Conservation (phyloP, 2,888 invertebrate species). For the Pocota personata region DNA sequence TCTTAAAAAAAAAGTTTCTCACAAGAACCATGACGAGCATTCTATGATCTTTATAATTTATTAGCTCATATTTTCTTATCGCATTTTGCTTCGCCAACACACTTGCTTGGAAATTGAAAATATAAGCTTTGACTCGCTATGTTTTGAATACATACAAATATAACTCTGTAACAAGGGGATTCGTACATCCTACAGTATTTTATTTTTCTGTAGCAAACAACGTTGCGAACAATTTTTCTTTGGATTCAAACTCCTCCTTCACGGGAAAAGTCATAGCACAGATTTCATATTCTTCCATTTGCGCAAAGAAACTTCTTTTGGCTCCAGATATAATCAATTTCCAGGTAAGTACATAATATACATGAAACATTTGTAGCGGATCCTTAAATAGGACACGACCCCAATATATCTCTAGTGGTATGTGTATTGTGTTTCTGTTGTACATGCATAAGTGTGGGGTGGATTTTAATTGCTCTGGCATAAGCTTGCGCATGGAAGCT, state of each 20-base stretch:
- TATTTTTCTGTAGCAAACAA: slow-evolving; percentile 13
- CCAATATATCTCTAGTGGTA: slow-evolving; percentile 41
- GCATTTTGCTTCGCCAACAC: slow-evolving; percentile 20
- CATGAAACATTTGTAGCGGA: slow-evolving; percentile 69
- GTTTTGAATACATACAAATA: neutral
- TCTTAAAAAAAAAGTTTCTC: too few species aligned
- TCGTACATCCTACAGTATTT: neutral
- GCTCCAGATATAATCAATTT: slow-evolving; percentile 35
- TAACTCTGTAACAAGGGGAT: slow-evolving; percentile 18
- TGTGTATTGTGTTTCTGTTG: neutral
- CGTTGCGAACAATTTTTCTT: neutral
- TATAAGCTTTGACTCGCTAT: neutral
- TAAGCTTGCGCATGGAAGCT: slow-evolving; percentile 69
- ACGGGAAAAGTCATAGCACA: neutral
- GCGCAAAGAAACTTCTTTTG: slow-evolving; percentile 45
- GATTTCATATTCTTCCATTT: slow-evolving; percentile 35
- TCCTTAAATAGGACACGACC: slow-evolving; percentile 71
- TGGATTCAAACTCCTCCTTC: slow-evolving; percentile 61
- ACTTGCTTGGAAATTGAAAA: neutral
- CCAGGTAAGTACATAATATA: slow-evolving; percentile 45
- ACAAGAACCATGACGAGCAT: too few species aligned
- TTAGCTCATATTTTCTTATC: slow-evolving; percentile 43
- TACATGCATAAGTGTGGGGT: slow-evolving; percentile 26
- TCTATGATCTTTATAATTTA: slow-evolving; percentile 34
- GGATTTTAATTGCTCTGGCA: slow-evolving; percentile 56